phyloP scores from a whole-genome alignment of 92 coral and sea anemone genomes.

The Epizoanthus rinbou region DNA sequence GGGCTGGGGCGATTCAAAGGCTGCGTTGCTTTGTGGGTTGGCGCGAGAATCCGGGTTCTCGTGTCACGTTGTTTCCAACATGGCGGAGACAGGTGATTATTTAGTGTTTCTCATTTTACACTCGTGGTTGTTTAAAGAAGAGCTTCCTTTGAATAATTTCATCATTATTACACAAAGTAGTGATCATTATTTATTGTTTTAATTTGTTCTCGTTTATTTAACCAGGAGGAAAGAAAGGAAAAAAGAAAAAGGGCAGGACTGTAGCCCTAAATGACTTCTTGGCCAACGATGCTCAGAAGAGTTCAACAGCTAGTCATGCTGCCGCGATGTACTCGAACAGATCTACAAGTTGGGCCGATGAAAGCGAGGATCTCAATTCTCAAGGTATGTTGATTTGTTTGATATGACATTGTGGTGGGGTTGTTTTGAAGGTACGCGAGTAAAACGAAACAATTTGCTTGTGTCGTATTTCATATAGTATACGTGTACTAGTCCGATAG shows the following conservation, averaged over 20 bases:
- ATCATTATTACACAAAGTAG: background rate
- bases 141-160: slow-evolving; percentile 22
- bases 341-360: slow-evolving; percentile 97
- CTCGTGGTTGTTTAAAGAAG: slow-evolving; percentile 22
- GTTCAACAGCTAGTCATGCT: slow-evolving; percentile 68
- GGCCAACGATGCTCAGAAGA: slow-evolving; percentile 74
- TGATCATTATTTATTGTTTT: background rate
- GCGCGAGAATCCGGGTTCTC: slow-evolving; percentile 79
- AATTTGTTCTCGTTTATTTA: slow-evolving; percentile 10
- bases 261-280: slow-evolving; percentile 83
- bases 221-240: slow-evolving; percentile 81
- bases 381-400: slow-evolving; percentile 67
- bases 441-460: slow-evolving; percentile 17
- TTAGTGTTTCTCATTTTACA: slow-evolving; percentile 38
- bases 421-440: slow-evolving; percentile 8
- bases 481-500: slow-evolving; percentile 45
- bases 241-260: slow-evolving; percentile 93
- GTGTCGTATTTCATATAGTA: slow-evolving; percentile 23
- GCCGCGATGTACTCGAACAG: slow-evolving; percentile 68
- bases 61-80: slow-evolving; percentile 90
- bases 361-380: slow-evolving; percentile 83
- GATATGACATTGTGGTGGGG: background rate
- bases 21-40: slow-evolving; percentile 47
- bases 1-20: background rate
- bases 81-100: slow-evolving; percentile 99